Base-by-base conservation (phyloP, 23 tunicate species). In the Trididemnum clinides region DNA sequence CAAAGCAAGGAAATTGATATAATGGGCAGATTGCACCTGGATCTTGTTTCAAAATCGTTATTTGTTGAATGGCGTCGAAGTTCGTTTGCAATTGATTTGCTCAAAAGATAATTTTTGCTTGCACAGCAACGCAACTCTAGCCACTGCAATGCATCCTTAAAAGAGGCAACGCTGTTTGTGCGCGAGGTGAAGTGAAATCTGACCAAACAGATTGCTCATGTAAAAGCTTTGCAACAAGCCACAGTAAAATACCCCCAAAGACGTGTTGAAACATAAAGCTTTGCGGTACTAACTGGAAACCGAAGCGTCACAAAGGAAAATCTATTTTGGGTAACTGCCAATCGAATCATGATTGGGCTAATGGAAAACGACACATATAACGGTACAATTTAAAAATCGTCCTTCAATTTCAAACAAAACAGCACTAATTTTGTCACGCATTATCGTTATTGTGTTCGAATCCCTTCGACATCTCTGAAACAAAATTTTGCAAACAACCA, bases 341-440 rank as follows among this genome's bases (percentile, higher is more conserved):
- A 10, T 31, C 76, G 86, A 1, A 36, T 82, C 38, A 36, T 64
- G 1, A 36, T 82, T 6, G 86, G 86, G 4, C 10, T 38, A 18
- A 59, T 82, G 34, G 77, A 64, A 1, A 82, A 82, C 27, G 33
- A 31, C 28, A 30, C 82, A 1, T 84, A 3, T 28, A 72, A 84
- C 37, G 88, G 88, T n/a, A 20, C 4, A 3, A 22, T 23, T 19
- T 22, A 26, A n/a, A 72, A 73, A 73, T 32, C 78, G 1, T 70
- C 88, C 28, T 84, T 84, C 10, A 33, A 84, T 50, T 84, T 84
- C 70, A 73, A 84, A 33, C 64, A 84, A 6, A 73, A 72, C 12
- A 29, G 27, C 65, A 51, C 51, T 25, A 72, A 51, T 44, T 72
- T 72, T 50, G 1, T 84, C 1, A 33, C 82, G 31, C 1, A 72